Evolutionary conservation across 2,113 vertebrate genomes (phyloP).

Genomic region (Dromas ardeola): DNA sequence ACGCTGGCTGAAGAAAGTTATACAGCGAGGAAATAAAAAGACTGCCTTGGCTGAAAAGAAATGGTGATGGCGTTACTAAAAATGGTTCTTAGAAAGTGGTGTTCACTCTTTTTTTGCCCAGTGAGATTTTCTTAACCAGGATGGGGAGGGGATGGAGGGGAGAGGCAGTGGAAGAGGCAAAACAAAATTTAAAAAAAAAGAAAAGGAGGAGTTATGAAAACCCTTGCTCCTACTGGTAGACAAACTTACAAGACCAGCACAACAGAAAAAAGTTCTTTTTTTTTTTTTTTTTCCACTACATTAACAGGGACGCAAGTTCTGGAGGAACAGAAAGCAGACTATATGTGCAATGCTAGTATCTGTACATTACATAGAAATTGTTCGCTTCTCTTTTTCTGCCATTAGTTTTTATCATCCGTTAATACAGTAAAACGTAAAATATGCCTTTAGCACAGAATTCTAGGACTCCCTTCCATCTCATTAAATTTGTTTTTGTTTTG

Average conservation of each 20-base stretch:
- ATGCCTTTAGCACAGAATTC: constrained; percentile 87
- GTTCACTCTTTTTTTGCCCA: constrained; percentile 51
- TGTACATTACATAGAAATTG: constrained; percentile 99
- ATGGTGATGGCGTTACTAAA: constrained; percentile 76
- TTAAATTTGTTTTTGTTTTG: constrained; percentile 70
- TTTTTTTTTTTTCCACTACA: constrained; percentile 85
- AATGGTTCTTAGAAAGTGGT: constrained; percentile 80
- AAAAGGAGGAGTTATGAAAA: constrained; percentile 57
- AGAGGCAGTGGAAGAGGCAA: not conserved
- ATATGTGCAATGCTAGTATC: constrained; percentile 97
- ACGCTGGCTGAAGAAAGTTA: constrained; percentile 72
- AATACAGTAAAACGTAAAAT: constrained; percentile 91
- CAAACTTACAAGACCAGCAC: constrained; percentile 90
- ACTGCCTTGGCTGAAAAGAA: constrained; percentile 76
- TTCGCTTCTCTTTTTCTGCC: constrained; percentile 85
- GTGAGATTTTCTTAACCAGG: constrained; percentile 28
- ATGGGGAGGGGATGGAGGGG: not conserved
- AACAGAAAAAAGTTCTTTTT: constrained; percentile 85
- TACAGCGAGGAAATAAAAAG: constrained; percentile 77
- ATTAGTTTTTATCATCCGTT: constrained; percentile 93
- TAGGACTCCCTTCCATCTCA: constrained; percentile 82
- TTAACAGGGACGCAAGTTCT: constrained; percentile 92
- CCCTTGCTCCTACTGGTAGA: constrained; percentile 83
- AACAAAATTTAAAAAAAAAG: not conserved
- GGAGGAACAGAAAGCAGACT: constrained; percentile 91